Conservation (phyloP, 2,888 invertebrate species). For the Rotaria macrura region DNA sequence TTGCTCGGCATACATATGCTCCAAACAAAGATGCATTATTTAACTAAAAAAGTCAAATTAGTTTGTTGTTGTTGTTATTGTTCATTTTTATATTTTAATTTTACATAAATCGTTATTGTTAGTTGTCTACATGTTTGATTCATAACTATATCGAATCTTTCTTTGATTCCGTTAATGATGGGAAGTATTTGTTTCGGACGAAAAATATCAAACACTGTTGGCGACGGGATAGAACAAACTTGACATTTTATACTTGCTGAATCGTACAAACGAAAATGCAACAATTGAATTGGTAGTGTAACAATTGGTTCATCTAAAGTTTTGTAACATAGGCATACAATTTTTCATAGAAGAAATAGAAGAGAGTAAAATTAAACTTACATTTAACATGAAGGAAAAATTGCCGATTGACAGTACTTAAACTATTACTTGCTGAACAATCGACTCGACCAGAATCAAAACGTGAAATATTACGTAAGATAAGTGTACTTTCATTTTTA, state of each 20-base stretch:
- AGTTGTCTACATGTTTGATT: neutral
- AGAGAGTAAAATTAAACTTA: neutral
- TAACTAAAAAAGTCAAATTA: constrained; percentile 14
- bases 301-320: neutral
- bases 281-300: neutral
- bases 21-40: neutral
- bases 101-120: neutral
- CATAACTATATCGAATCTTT: neutral
- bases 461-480: neutral
- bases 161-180: neutral
- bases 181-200: neutral
- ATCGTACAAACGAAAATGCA: neutral
- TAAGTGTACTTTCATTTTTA: constrained; percentile 20
- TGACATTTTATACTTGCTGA: neutral
- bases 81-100: too few species aligned
- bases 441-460: constrained; percentile 10
- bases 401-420: constrained; percentile 14
- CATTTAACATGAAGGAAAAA: constrained; percentile 14
- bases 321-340: neutral
- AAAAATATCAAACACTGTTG: neutral
- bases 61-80: too few species aligned
- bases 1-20: neutral
- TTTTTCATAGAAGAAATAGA: neutral
- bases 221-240: neutral
- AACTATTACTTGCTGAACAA: neutral